phyloP scores from a whole-genome alignment of 2,888 invertebrate genomes.

The Phania funesta region DNA sequence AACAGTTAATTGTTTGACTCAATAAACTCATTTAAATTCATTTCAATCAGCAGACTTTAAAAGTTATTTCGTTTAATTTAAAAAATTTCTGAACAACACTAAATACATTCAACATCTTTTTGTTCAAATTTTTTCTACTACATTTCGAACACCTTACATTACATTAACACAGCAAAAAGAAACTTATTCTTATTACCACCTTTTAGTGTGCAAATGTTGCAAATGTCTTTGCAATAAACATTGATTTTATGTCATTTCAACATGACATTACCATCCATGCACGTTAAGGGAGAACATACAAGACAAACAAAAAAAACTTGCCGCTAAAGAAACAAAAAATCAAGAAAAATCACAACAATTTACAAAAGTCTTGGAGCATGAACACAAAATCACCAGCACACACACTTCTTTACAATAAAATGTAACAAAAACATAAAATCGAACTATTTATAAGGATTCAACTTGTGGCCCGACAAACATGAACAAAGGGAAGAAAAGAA shows the following conservation, averaged over 20 bases:
- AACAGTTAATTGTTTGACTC: too few species aligned
- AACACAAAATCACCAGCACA: not conserved
- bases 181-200: slow-evolving; percentile 38
- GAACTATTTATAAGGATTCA: slow-evolving; percentile 52
- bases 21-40: too few species aligned
- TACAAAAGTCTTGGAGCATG: slow-evolving; percentile 42
- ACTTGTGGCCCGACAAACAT: not conserved
- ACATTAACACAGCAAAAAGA: not conserved
- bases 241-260: slow-evolving; percentile 68
- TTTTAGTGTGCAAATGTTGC: slow-evolving; percentile 61
- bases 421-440: slow-evolving; percentile 40
- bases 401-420: not conserved
- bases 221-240: slow-evolving; percentile 65
- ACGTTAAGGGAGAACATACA: slow-evolving; percentile 36
- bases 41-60: too few species aligned
- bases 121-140: too few species aligned
- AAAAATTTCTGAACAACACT: too few species aligned
- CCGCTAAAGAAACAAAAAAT: slow-evolving; percentile 21
- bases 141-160: too few species aligned
- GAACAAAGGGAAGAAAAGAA: not conserved
- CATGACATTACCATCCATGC: slow-evolving; percentile 61
- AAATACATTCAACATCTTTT: too few species aligned
- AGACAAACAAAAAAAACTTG: slow-evolving; percentile 5
- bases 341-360: slow-evolving; percentile 63
- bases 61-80: too few species aligned